Percentiles rank a stretch among this genome's conserved stretches.
These are phyloP conservation scores for Intellagama lesueurii DNA, from an alignment of 2,797 vertebrate genomes.

Conservation along the genomic window DNA sequence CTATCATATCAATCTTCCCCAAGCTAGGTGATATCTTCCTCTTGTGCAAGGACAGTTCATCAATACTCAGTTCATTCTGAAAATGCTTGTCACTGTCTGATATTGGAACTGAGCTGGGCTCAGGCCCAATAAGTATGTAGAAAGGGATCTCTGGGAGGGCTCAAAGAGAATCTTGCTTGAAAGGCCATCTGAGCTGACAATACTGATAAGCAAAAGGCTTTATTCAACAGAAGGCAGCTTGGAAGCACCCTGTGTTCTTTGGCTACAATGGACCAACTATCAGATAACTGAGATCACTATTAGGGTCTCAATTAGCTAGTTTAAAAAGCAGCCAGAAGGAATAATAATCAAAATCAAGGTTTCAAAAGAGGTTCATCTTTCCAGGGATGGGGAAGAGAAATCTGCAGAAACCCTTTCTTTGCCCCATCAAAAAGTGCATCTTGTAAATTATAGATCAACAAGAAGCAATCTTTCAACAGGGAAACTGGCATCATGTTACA, in stretches of 20 bases:
- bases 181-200: neutral
- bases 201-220: too few relatives aligned
- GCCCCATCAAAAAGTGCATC: constrained; percentile 54
- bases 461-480: constrained; percentile 44
- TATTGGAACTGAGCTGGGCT: too few relatives aligned
- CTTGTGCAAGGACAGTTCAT: neutral
- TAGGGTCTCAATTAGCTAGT: neutral
- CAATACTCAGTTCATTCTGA: too few relatives aligned
- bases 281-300: too few relatives aligned
- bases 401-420: constrained; percentile 30
- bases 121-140: too few relatives aligned
- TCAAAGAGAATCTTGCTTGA: too few relatives aligned
- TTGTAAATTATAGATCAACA: constrained; percentile 66
- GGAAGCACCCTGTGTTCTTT: too few relatives aligned
- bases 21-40: neutral
- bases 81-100: too few relatives aligned
- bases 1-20: too few relatives aligned
- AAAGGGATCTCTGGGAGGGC: too few relatives aligned
- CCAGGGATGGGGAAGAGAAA: constrained; percentile 13
- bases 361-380: neutral
- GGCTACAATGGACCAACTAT: neutral
- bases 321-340: neutral
- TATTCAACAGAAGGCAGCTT: too few relatives aligned
- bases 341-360: constrained; percentile 28
- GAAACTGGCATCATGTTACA: constrained; percentile 49